Evolutionary conservation across 2,113 vertebrate species (phyloP), one percentile per base, ranked within the genome.

Genomic region (Arvicanthis niloticus): DNA sequence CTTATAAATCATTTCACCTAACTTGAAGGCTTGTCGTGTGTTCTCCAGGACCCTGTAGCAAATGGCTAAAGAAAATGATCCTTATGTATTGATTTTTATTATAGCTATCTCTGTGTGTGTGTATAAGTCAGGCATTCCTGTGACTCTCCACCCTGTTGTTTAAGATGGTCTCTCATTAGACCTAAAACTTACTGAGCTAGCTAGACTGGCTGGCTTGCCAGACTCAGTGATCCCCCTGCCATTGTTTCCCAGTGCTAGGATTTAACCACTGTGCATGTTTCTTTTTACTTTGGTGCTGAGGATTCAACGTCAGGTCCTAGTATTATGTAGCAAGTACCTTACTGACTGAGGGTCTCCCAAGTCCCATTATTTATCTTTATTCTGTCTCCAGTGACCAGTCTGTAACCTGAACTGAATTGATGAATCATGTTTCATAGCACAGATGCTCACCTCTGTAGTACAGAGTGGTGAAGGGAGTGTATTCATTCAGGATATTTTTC

Each of bases 1-100:
- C 60, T 60, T 95, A 19, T 89, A 45, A 96, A 98, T 34, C n/a
- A 97, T 93, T 77, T 94, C 95, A 92, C 2, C 37, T 68, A 37
- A 92, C 21, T 93, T 72, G 89, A 82, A 97, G 42, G 65, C 42
- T 97, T 21, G 34, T 89, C 65, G 42, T 15, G 2, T 31, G 62
- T 58, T 12, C n/a, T 84, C 40, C 91, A 88, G 22, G 73, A 96
- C 67, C 94, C 93, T 58, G 97, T 22, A 34, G 58, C 29, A 93
- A 24, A 62, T 62, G 37, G 7, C 77, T 56, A 51, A 15, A 60
- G 58, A 88, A 81, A 85, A 91, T 91, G 11, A n/a, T 45, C 24
- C 86, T 78, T 48, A 89, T 19, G 80, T 26, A 31, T 51, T 88
- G 45, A 93, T 67, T 93, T 95, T 86, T 89, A 85, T 45, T 86